These are phyloP conservation scores for Drosophila equinoxialis DNA, from an alignment of 1,140 invertebrate species.

Conservation along the genomic window DNA sequence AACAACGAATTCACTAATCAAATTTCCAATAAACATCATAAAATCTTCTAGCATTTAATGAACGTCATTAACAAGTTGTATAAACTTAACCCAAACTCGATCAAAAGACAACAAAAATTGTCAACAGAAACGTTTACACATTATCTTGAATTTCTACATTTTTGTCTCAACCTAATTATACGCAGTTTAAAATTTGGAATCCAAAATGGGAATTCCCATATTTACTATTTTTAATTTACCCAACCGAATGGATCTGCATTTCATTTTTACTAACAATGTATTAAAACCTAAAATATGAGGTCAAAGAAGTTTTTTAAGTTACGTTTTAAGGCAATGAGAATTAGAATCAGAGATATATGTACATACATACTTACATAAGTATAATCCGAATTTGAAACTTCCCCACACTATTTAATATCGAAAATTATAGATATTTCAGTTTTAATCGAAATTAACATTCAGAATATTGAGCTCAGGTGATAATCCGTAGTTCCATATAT, in stretches of 20 bases:
- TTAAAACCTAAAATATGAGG: too few species aligned
- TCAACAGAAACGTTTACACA: neutral
- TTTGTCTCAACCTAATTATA: conserved; percentile 1
- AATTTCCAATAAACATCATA: neutral
- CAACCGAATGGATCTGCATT: too few species aligned
- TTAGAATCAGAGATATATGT: too few species aligned
- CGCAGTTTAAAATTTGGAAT: neutral
- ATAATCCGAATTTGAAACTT: too few species aligned
- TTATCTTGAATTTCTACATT: neutral
- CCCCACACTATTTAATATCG: too few species aligned
- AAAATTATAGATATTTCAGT: too few species aligned
- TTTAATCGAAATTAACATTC: neutral
- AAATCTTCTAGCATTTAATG: conserved; percentile 2
- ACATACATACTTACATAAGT: too few species aligned
- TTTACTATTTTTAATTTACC: neutral
- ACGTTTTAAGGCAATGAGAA: too few species aligned
- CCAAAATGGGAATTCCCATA: neutral
- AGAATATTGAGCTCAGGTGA: too few species aligned
- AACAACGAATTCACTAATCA: neutral
- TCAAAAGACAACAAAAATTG: conserved; percentile 1
- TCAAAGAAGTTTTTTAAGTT: too few species aligned
- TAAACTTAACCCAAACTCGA: neutral
- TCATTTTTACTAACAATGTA: too few species aligned
- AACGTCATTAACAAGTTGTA: conserved; percentile 8
- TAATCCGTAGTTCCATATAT: too few species aligned